Evolutionary conservation across 2,888 invertebrate genomes (phyloP), one percentile per base, ranked within the genome.

Genomic region (Magallana nippona): DNA sequence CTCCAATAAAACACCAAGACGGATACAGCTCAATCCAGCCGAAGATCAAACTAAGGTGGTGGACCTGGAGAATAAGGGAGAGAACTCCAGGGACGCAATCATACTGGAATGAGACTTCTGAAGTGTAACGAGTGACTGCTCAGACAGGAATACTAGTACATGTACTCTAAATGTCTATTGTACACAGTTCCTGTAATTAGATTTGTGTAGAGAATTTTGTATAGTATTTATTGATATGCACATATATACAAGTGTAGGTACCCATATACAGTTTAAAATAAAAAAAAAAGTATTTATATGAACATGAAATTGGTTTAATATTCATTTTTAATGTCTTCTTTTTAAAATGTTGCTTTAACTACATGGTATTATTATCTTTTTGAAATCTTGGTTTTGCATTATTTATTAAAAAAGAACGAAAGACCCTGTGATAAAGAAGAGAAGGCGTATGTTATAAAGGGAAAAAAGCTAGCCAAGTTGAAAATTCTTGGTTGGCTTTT

Each of bases 61-160:
- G 17, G 78, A 78, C 55, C 10, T 22, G 8, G 55, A 62, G 10
- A 10, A 62, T 0, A 22, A 77, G 32, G 83, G 83, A 22, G 83
- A 83, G 22, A 81, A 83, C 44, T 83, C 81, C 3, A 57, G 55
- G 1, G 83, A 83, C 57, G 83, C 83, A n/a, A 83, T 83, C 3
- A 58, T 83, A 17, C n/a, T 83, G 13, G 83, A 83, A n/a, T 82
- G 57, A 78, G 15, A 22, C 2, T 71, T 22, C 17, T n/a, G 17
- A 10, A 60, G 1, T 71, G 71, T 11, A 27, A 10, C 27, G 8
- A 5, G 22, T 22, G 22, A n/a, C 44, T 44, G 44, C 8, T 44
- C 44, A 44, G 44, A 44, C 44, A 8, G 8, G 44, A 44, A 44
- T 44, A 44, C 44, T 44, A 44, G 44, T 44, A n/a, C n/a, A n/a